phyloP scores from a whole-genome alignment of 2,113 vertebrate genomes.

The Coracopsis vasa region DNA sequence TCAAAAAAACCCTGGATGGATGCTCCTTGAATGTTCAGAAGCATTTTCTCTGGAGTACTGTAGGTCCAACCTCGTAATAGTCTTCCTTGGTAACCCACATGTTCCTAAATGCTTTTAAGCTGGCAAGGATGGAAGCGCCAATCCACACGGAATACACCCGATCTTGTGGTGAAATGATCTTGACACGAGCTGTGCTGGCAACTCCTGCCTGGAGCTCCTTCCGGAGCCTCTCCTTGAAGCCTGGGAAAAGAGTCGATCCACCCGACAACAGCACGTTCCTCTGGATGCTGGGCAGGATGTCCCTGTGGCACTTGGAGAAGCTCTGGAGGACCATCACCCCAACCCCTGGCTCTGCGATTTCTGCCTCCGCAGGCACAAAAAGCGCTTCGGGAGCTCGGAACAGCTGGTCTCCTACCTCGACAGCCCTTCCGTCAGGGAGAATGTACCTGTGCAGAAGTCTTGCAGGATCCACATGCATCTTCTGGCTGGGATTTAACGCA shows the following conservation, averaged over 20 bases:
- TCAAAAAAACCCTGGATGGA: background rate
- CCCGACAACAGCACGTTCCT: slow-evolving; percentile 30
- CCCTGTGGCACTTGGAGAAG: background rate
- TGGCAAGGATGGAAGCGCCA: background rate
- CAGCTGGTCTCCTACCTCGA: slow-evolving; percentile 10
- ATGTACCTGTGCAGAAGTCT: background rate
- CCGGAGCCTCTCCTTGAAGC: slow-evolving; percentile 43
- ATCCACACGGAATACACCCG: background rate
- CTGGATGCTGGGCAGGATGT: background rate
- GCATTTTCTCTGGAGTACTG: background rate
- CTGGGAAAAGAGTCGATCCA: slow-evolving; percentile 1
- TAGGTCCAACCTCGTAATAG: background rate
- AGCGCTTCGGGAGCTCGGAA: slow-evolving; percentile 57
- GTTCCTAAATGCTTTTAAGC: background rate
- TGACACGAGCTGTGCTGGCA: background rate
- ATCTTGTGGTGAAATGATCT: background rate
- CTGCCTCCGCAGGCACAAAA: slow-evolving; percentile 29
- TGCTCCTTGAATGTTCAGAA: background rate
- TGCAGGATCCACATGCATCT: background rate
- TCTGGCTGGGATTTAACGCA: background rate
- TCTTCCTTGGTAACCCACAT: background rate
- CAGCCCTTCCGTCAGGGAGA: background rate
- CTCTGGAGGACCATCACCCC: slow-evolving; percentile 33
- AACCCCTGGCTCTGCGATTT: background rate
- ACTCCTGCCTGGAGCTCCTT: slow-evolving; percentile 19